Evolutionary conservation across 2,797 vertebrate species (phyloP), one percentile per base, ranked within the genome.

Genomic region (Sardinella longiceps): DNA sequence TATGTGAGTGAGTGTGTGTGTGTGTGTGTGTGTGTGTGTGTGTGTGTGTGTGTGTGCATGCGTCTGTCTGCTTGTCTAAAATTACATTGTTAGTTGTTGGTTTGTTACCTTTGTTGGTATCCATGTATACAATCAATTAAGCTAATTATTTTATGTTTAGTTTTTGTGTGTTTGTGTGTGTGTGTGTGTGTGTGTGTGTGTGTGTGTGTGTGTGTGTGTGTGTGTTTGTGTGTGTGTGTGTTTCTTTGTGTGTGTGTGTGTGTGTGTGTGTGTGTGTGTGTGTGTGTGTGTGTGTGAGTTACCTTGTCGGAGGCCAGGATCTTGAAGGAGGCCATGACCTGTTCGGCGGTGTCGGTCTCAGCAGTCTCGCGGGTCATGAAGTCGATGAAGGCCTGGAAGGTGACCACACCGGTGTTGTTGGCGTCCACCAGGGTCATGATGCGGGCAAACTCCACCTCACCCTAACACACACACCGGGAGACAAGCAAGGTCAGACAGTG

Each of bases 341-440:
- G 97, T 48, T 98, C 97, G 1, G 96, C 95, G 0, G 97, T 97
- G 93, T 98, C 97, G 0, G 97, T 98, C 93, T 98, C 97, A 0
- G 97, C 97, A 0, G 97, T 97, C 92, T 98, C 97, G 14, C 97
- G 95, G 84, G 97, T 98, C 97, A 98, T 98, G 93, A 98, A 98
- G 94, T 98, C 97, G 39, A 98, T 97, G 92, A 98, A 98, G 87
- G 97, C 97, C 92, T 98, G 97, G 96, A 98, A 98, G 92, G 97
- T 98, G 87, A 98, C 97, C 23, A 96, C 96, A 81, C 97, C 95
- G 0, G 96, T 95, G 88, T 97, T 97, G 84, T 97, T 98, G 91
- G 97, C 87, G 89, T 98, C 97, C 86, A 97, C 96, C 91, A 97
- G 93, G 39, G 96, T 97, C 97, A 98, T 97, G 90, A 97, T 97